A percentile compares a stretch with the other conserved stretches of the same genome.
These are phyloP conservation scores for Channallabes apus DNA, from an alignment of 2,797 vertebrate genomes.

Conservation along the genomic window DNA sequence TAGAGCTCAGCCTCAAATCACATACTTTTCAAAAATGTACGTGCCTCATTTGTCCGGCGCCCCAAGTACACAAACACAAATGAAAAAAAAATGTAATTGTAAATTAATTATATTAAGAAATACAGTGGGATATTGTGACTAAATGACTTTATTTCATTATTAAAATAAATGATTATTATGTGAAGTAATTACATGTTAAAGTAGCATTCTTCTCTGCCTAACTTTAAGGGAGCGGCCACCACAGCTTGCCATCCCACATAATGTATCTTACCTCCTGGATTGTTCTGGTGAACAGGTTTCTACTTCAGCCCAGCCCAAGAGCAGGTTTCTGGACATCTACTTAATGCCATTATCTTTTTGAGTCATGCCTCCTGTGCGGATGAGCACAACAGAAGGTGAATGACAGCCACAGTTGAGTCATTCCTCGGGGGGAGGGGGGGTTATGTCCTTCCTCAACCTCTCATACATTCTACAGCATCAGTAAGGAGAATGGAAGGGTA, in stretches of 20 bases:
- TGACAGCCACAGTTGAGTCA: constrained; percentile 80
- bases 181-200: too few relatives aligned
- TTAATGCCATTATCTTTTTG: constrained; percentile 21
- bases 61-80: too few relatives aligned
- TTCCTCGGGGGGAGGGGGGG: constrained; percentile 41
- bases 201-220: too few relatives aligned
- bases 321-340: background rate
- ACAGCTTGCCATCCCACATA: background rate
- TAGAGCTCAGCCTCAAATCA: too few relatives aligned
- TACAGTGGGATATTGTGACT: too few relatives aligned
- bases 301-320: background rate
- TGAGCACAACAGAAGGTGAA: constrained; percentile 56
- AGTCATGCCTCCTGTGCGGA: constrained; percentile 42
- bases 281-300: background rate
- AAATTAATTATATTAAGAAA: too few relatives aligned
- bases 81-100: too few relatives aligned
- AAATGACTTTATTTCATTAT: too few relatives aligned
- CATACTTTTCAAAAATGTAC: too few relatives aligned
- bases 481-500: constrained; percentile 27
- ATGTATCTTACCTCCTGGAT: too few relatives aligned
- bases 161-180: too few relatives aligned
- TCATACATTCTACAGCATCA: constrained; percentile 50
- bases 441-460: constrained; percentile 46
- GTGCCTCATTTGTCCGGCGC: too few relatives aligned
- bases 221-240: background rate